These are phyloP conservation scores for Cebidichthys violaceus DNA, from an alignment of 2,113 vertebrate species.

Conservation along the genomic window DNA sequence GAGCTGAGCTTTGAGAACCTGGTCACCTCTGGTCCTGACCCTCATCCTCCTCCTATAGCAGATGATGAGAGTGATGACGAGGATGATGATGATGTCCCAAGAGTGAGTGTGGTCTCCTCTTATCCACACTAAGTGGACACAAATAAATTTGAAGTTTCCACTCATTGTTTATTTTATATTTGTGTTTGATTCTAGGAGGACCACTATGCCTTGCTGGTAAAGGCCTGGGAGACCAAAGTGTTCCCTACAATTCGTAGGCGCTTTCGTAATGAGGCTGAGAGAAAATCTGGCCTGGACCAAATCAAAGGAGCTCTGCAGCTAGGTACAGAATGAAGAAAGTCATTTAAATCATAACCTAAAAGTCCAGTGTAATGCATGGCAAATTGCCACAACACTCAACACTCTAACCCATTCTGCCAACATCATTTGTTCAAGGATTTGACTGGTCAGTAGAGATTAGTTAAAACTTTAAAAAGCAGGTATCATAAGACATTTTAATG, in stretches of 20 bases:
- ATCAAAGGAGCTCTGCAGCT: conserved; percentile 98
- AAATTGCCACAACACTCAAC: not conserved
- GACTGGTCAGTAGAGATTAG: not conserved
- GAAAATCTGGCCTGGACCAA: conserved; percentile 97
- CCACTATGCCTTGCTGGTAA: conserved; percentile 96
- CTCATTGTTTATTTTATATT: conserved; percentile 12
- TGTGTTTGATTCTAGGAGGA: conserved; percentile 87
- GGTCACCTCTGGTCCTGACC: conserved; percentile 93
- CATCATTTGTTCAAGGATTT: not conserved
- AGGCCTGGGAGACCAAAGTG: conserved; percentile 99
- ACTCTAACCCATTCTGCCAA: not conserved
- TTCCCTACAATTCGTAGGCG: conserved; percentile 98
- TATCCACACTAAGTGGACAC: not conserved
- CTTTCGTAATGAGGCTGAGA: conserved; percentile 97
- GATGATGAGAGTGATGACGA: conserved; percentile 98
- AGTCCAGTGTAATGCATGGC: not conserved
- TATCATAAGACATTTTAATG: not conserved
- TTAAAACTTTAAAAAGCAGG: not conserved
- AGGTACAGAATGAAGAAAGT: conserved; percentile 80
- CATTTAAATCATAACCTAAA: not conserved
- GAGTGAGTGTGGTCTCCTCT: conserved; percentile 82
- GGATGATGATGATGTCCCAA: conserved; percentile 93
- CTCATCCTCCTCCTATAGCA: conserved; percentile 92
- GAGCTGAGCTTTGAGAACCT: conserved; percentile 97
- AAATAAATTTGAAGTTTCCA: not conserved